phyloP scores from a whole-genome alignment of 2,113 vertebrate species.

The Barbus barbus region DNA sequence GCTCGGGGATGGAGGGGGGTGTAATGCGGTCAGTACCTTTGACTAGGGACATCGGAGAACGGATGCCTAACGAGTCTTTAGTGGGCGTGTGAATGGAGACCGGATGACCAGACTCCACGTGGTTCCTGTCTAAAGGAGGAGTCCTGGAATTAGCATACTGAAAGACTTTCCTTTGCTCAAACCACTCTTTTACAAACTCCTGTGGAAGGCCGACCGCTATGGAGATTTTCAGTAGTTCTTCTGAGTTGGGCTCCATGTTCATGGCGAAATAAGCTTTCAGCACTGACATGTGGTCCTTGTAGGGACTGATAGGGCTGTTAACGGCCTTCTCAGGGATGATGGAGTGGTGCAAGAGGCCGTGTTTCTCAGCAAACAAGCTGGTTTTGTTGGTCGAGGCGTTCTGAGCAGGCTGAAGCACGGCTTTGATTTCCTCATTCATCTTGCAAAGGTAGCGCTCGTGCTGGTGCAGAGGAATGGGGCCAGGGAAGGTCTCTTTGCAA shows the following conservation, averaged over 20 bases:
- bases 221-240: slow-evolving; percentile 99
- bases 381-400: slow-evolving; percentile 90
- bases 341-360: slow-evolving; percentile 89
- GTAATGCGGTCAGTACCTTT: slow-evolving; percentile 91
- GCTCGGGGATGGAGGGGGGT: slow-evolving; percentile 92
- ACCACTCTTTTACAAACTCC: slow-evolving; percentile 99
- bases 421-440: slow-evolving; percentile 99
- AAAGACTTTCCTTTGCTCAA: slow-evolving; percentile 97
- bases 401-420: slow-evolving; percentile 95
- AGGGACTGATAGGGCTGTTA: slow-evolving; percentile 88
- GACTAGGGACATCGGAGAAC: slow-evolving; percentile 82
- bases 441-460: slow-evolving; percentile 99
- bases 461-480: slow-evolving; percentile 98
- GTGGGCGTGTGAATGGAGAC: slow-evolving; percentile 84
- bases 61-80: slow-evolving; percentile 91
- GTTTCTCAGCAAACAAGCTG: slow-evolving; percentile 90
- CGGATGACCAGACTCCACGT: slow-evolving; percentile 84
- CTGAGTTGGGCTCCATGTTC: slow-evolving; percentile 99
- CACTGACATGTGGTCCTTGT: slow-evolving; percentile 99
- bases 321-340: slow-evolving; percentile 95
- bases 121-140: slow-evolving; percentile 91
- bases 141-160: slow-evolving; percentile 90
- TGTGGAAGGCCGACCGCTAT: slow-evolving; percentile 99
- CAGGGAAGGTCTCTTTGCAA: slow-evolving; percentile 96
- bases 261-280: slow-evolving; percentile 99